A percentile compares a stretch with the other conserved stretches of the same genome.
phyloP scores from a whole-genome alignment of 2,888 invertebrate genomes.

The Ophion slaviceki region DNA sequence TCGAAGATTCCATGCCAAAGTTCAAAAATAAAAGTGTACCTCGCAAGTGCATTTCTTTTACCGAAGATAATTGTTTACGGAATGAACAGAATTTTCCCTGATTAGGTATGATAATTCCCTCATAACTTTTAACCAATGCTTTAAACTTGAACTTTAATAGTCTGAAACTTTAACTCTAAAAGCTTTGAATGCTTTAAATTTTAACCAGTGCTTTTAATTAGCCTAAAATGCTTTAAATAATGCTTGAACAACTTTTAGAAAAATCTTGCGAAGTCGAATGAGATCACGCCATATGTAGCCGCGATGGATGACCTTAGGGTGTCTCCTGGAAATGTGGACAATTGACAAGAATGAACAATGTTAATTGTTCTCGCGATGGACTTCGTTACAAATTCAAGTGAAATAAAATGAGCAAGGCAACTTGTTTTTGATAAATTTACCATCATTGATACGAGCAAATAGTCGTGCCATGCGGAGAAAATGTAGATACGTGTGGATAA shows the following conservation, averaged over 20 bases:
- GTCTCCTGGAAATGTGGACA: not conserved
- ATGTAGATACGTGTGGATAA: not conserved
- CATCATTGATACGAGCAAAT: not conserved
- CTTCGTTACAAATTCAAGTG: conserved; percentile 29
- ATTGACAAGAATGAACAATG: conserved; percentile 10
- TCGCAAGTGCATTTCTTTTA: too few relatives aligned
- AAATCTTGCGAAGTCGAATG: not conserved
- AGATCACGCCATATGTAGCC: not conserved
- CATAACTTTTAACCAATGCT: too few relatives aligned
- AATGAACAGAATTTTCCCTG: not conserved
- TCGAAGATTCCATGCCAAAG: too few relatives aligned
- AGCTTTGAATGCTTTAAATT: too few relatives aligned
- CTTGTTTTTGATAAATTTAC: not conserved
- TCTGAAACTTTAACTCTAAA: too few relatives aligned
- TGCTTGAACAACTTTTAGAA: not conserved
- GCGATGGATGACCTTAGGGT: not conserved
- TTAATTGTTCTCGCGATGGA: not conserved
- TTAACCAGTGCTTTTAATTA: too few relatives aligned
- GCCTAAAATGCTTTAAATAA: too few relatives aligned
- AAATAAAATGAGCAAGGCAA: not conserved
- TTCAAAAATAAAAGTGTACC: too few relatives aligned
- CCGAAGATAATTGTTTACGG: too few relatives aligned
- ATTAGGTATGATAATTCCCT: too few relatives aligned
- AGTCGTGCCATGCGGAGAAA: not conserved
- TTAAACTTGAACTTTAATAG: too few relatives aligned